phyloP scores from a whole-genome alignment of 2,113 vertebrate genomes.

The Pteropus alecto region DNA sequence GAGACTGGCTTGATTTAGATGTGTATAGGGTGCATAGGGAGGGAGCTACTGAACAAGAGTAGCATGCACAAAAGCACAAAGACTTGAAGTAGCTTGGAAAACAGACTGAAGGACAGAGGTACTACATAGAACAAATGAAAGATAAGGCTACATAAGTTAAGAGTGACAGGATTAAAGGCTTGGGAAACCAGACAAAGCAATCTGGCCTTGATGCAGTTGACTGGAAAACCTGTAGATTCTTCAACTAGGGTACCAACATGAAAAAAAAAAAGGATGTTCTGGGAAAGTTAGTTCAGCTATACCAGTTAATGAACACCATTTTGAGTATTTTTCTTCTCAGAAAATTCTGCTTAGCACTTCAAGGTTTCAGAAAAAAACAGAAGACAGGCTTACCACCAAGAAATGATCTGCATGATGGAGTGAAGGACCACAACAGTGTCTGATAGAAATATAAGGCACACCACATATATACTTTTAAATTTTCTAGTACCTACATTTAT shows the following conservation, averaged over 20 bases:
- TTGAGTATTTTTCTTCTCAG: neutral
- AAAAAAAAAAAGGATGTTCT: neutral
- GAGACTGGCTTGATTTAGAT: neutral
- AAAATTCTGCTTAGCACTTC: neutral
- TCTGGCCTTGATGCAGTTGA: neutral
- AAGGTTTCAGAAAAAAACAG: conserved; percentile 3
- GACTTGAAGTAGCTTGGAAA: neutral
- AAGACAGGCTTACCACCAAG: neutral
- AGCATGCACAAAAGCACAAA: neutral
- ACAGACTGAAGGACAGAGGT: neutral
- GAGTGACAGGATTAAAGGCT: neutral
- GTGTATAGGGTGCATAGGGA: neutral
- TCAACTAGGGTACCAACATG: neutral
- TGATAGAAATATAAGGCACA: neutral
- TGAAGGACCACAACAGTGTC: neutral
- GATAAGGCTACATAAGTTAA: neutral
- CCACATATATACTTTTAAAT: neutral
- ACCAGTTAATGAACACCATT: neutral
- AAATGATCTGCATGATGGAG: neutral
- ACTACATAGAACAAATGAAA: neutral
- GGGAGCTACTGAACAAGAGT: neutral
- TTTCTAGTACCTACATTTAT: neutral
- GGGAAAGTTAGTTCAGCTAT: neutral
- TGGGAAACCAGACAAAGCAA: neutral
- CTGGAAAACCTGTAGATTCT: neutral